Conservation (phyloP, 2,113 vertebrate genomes). For the Rhadina sibilatrix region DNA sequence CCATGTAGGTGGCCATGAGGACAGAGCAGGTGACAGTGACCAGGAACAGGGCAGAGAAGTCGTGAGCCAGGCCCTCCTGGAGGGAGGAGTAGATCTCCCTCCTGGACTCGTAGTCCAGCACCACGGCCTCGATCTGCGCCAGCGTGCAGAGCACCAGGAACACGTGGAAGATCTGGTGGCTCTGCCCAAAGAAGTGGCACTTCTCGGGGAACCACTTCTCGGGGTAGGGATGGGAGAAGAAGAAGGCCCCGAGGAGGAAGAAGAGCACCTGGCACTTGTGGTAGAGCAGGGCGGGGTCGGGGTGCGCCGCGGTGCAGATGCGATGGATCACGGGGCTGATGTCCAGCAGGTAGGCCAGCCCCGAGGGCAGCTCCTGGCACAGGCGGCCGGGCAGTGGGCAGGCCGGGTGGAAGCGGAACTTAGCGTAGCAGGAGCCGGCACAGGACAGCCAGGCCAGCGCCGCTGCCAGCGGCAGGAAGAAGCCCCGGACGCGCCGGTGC, state of each 20-base stretch:
- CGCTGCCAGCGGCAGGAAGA: constrained; percentile 83
- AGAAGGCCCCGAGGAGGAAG: constrained; percentile 88
- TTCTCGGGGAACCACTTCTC: constrained; percentile 90
- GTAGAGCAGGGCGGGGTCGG: constrained; percentile 81
- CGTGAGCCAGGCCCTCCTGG: constrained; percentile 79
- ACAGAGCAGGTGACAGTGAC: constrained; percentile 83
- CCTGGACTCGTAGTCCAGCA: constrained; percentile 85
- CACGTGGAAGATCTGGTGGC: constrained; percentile 94
- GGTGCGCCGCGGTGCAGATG: constrained; percentile 63
- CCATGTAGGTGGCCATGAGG: constrained; percentile 84
- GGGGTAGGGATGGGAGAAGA: constrained; percentile 89
- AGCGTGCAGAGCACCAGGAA: constrained; percentile 90
- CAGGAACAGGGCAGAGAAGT: constrained; percentile 85
- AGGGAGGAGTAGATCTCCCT: constrained; percentile 82
- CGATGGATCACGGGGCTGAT: constrained; percentile 92
- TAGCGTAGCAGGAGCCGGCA: constrained; percentile 90
- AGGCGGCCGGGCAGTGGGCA: constrained; percentile 76
- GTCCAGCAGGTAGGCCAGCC: constrained; percentile 89
- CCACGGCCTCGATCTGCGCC: constrained; percentile 89
- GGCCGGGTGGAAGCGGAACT: constrained; percentile 77
- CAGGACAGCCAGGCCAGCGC: constrained; percentile 92
- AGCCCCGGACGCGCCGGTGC: constrained; percentile 75
- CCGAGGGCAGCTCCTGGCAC: constrained; percentile 91
- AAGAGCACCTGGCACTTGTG: constrained; percentile 90
- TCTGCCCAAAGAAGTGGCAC: constrained; percentile 91